Evolutionary conservation across 2,888 invertebrate genomes (phyloP).

Genomic region (Masnerella sp.): DNA sequence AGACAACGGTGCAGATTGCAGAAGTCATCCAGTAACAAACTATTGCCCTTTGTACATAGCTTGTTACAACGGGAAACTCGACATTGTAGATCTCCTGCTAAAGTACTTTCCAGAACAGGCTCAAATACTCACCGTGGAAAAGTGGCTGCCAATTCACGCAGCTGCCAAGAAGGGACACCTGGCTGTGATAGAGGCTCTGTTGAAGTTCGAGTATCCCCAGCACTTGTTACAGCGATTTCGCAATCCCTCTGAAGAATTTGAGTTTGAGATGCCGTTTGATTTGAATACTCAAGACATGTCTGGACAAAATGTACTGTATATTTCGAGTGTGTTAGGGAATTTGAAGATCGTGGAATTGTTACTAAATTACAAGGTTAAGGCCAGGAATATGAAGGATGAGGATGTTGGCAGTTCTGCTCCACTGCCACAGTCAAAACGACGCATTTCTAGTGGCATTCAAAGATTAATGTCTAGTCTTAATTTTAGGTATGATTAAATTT

Average conservation of each 20-base stretch:
- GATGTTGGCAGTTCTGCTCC: constrained; percentile 72
- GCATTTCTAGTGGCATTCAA: constrained; percentile 92
- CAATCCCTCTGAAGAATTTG: constrained; percentile 86
- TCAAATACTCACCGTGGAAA: constrained; percentile 92
- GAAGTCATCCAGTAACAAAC: constrained; percentile 92
- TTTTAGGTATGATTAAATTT: constrained; percentile 74
- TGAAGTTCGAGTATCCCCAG: constrained; percentile 90
- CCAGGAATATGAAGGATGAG: constrained; percentile 79
- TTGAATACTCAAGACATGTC: constrained; percentile 93
- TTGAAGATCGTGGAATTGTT: constrained; percentile 87
- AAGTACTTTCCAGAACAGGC: constrained; percentile 91
- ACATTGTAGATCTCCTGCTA: constrained; percentile 87
- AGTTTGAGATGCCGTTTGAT: constrained; percentile 94
- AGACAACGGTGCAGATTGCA: constrained; percentile 90
- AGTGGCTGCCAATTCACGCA: constrained; percentile 95
- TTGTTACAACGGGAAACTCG: constrained; percentile 89
- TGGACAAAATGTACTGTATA: constrained; percentile 93
- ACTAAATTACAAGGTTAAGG: constrained; percentile 84
- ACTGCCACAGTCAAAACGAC: constrained; percentile 79
- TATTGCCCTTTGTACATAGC: constrained; percentile 96
- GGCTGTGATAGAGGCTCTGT: constrained; percentile 86
- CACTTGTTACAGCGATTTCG: constrained; percentile 81
- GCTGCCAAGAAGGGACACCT: constrained; percentile 93
- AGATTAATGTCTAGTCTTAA: constrained; percentile 91
- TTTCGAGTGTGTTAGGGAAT: constrained; percentile 92